Base-by-base conservation (phyloP, 35 echinoderm and acorn worm genomes). In the Apostichopus californicus region DNA sequence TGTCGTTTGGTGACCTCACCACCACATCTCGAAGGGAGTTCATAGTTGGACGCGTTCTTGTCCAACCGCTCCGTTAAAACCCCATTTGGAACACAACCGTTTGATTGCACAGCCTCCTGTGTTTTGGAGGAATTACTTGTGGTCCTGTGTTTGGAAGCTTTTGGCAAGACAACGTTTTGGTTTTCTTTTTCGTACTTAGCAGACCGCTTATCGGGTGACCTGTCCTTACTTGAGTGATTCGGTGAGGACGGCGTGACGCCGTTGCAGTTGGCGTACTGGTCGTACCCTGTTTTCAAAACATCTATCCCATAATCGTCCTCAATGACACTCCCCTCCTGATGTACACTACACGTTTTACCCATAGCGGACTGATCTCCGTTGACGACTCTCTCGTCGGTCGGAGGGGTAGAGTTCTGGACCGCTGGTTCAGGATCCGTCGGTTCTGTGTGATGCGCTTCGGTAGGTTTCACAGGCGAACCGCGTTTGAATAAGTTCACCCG, bases 251-350 rank as follows among this genome's bases (percentile, higher is more conserved):
- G 12, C 10, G 86, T 73, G 13, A 89, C 68, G 54, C 64, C 57
- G 34, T 89, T 89, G 17, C 57, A 73, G n/a, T 22, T 85, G 18
- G 80, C 8, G 13, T 83, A 28, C 57, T 56, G 86, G 61, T 89
- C 86, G 54, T 89, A 89, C 63, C 86, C 86, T 72, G 86, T 64
- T 89, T 89, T 89, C 63, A 89, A 89, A 20, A 34, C 89, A 26
- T 91, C 89, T 20, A 91, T 91, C 24, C 72, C 89, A 68, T 91
- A 91, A 59, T 91, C 89, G 17, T 91, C 89, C 53, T 91, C 89
- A 77, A 91, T 77, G 3, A 77, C 89, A 79, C 89, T 91, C 13
- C 89, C 89, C 71, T 79, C 77, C 18, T 91, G 72, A 26, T 91
- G 89, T 21, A 91, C 71, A 24, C 89, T 91, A 24, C 89, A 91